These are phyloP conservation scores for Willowsia nigromaculata DNA, from an alignment of 2,888 invertebrate genomes.

Conservation along the genomic window DNA sequence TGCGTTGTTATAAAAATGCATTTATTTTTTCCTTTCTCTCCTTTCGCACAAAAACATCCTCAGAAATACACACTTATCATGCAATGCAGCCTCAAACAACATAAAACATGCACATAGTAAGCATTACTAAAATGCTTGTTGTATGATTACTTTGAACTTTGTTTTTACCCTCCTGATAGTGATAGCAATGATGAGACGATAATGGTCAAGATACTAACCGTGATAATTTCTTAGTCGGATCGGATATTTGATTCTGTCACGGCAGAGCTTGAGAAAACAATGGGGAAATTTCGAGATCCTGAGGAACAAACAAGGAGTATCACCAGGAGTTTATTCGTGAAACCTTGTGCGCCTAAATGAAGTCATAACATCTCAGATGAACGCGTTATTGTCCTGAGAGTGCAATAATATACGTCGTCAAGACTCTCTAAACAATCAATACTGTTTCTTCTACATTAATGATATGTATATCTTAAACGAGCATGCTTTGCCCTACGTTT, in stretches of 20 bases:
- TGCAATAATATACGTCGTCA: background rate
- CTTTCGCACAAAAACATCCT: background rate
- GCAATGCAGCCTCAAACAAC: background rate
- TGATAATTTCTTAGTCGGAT: constrained; percentile 8
- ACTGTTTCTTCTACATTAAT: too few species aligned
- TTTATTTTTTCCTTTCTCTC: background rate
- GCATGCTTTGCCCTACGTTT: too few species aligned
- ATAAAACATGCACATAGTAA: constrained; percentile 22
- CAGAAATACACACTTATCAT: constrained; percentile 17
- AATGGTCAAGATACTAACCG: background rate
- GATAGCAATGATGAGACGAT: background rate
- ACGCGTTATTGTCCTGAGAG: background rate
- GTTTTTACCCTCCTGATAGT: background rate
- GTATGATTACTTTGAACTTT: constrained; percentile 35
- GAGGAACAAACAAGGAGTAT: background rate
- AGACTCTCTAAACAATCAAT: background rate
- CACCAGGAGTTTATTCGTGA: background rate
- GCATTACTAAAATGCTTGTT: background rate
- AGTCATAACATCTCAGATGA: background rate
- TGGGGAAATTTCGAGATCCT: background rate
- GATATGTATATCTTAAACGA: too few species aligned
- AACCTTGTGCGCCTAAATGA: background rate
- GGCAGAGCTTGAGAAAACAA: constrained; percentile 27
- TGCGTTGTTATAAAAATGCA: background rate
- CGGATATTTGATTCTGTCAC: constrained; percentile 37